Base-by-base conservation (phyloP, 2,797 vertebrate genomes). In the Rhinella marina region DNA sequence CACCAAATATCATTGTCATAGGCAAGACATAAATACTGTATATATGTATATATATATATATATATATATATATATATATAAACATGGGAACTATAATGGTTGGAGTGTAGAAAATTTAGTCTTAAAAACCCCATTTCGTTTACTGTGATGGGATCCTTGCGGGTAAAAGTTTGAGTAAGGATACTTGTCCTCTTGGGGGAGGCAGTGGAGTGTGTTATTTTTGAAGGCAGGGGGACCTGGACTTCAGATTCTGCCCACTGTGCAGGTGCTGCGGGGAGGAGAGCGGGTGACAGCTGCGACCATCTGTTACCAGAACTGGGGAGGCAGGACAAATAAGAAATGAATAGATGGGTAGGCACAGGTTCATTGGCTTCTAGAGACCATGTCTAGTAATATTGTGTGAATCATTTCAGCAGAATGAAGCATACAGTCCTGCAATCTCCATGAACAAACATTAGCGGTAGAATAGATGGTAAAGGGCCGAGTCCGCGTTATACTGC, bases 301-400 rank as follows among this genome's bases (percentile, higher is more conserved):
- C 81, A 80, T 84, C 75, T 88, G 87, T 64, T 80, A 59, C 54
- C 70, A 61, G 41, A 52, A 76, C n/a, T 23, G 68, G 64, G 66
- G 41, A 8, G 78, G 13, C 29, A 84, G 59, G 61, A 41, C 17
- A 9, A 21, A 72, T 19, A 41, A 72, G 29, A 70, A 70, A 70
- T 1, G 25, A 3, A 12, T n/a, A 25, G 4, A 27, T 7, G 23
- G 21, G 7, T 7, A n/a, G n/a, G 41, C 41, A 7, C 21, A 62
- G 21, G 21, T n/a, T n/a, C 14, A 56, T 56, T 56, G 14, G 10
- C 54, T 41, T 41, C 41, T 41, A 6, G 4, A 41, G 41, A 41
- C 41, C 41, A 41, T 41, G 41, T 41, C 41, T 41, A 41, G 41
- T 41, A 41, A 41, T 41, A 41, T 41, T 0, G 41, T 41, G 41